Percentiles rank a stretch among this genome's conserved stretches.
Evolutionary conservation across 2,888 invertebrate species (phyloP).

Genomic region (Acrobeloides nanus): DNA sequence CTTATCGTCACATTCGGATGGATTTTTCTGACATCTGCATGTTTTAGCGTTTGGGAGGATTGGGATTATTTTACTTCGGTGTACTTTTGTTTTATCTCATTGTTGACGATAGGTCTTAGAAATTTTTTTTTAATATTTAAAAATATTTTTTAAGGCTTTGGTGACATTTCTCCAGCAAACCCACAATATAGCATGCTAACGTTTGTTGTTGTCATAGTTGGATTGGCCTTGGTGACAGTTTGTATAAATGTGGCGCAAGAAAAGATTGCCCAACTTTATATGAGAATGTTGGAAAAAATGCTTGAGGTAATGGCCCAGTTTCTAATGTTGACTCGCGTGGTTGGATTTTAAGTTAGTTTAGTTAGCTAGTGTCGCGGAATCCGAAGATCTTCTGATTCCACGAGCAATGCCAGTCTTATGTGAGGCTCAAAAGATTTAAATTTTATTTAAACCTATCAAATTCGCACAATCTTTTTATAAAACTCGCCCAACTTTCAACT

Average conservation of each 20-base stretch:
- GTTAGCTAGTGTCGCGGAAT: too few relatives aligned
- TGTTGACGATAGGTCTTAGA: conserved; percentile 31
- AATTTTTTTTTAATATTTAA: background rate
- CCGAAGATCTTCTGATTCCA: too few relatives aligned
- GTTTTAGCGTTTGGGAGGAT: conserved; percentile 63
- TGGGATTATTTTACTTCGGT: conserved; percentile 50
- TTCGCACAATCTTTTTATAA: too few relatives aligned
- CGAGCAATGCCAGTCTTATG: too few relatives aligned
- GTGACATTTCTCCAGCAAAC: conserved; percentile 57
- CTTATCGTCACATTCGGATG: conserved; percentile 64
- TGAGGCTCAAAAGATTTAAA: too few relatives aligned
- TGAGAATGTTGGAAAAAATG: conserved; percentile 38
- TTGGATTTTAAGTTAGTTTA: too few relatives aligned
- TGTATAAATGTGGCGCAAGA: conserved; percentile 51
- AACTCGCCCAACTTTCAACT: too few relatives aligned
- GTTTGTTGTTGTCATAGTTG: conserved; percentile 45
- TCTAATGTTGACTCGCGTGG: too few relatives aligned
- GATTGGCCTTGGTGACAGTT: conserved; percentile 46
- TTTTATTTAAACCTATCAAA: too few relatives aligned
- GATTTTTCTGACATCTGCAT: conserved; percentile 77
- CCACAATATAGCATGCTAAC: conserved; percentile 57
- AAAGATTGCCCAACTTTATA: conserved; percentile 43
- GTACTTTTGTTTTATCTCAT: conserved; percentile 53
- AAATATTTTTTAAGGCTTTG: conserved; percentile 53
- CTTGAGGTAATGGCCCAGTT: conserved; percentile 39